Base-by-base conservation (phyloP, 1,140 invertebrate genomes). In the Polypedilum pembai region DNA sequence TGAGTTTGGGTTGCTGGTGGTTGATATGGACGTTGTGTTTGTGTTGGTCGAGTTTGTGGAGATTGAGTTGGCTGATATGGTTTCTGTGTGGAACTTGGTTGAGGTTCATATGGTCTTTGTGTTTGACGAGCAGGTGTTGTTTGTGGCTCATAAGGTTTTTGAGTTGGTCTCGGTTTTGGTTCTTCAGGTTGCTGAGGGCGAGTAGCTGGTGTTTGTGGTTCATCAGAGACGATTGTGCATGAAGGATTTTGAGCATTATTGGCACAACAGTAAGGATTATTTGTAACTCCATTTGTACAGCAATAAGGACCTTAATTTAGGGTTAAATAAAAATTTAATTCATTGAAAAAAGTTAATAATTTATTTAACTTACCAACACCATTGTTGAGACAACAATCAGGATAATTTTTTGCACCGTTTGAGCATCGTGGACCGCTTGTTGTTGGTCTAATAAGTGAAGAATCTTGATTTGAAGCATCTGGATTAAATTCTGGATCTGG, bases 181-280 rank as follows among this genome's bases (percentile, higher is more conserved):
- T 33, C 1, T 33, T 3, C 2, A 5, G 5, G 24, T 33, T 3
- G 24, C 5, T 33, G 24, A 33, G 24, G 24, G 5, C 24, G 24
- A 33, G 24, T 1, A 33, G 5, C 24, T 33, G 24, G 24, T 33
- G 24, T 33, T 33, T 33, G 24, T 33, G 24, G 8, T 45, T 56
- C 45, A 56, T 56, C 45, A 3, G 24, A 33, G 45, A n/a, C 15
- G 10, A 56, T n/a, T 56, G 45, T 12, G 12, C 45, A 56, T 56
- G 45, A 56, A n/a, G 45, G 45, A 3, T 56, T 56, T 56, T 56
- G 45, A 56, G 45, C 45, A n/a, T n/a, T n/a, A 56, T 56, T 56
- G 4, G 45, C n/a, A n/a, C 45, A 56, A 15, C 45, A 56, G 10
- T 56, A 56, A n/a, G 12, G 45, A 56, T 56, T 56, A n/a, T 56